Evolutionary conservation across 2,113 vertebrate genomes (phyloP).

Genomic region (Phoxinus phoxinus): DNA sequence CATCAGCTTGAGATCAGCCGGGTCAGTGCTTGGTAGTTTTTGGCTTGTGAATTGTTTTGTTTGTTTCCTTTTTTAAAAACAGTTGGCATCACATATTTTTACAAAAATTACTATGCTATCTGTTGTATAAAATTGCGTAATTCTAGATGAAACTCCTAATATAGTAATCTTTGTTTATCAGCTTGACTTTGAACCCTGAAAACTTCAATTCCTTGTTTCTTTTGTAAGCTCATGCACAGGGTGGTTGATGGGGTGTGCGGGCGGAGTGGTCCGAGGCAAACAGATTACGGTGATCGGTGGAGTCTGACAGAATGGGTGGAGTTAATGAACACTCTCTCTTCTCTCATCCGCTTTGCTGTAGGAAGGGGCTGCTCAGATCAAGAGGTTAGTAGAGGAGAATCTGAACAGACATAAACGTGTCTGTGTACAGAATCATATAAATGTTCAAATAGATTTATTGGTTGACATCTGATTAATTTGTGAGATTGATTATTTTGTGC

Average conservation of each 20-base stretch:
- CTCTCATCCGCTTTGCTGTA: constrained; percentile 76
- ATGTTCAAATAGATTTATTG: background rate
- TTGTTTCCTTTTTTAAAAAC: too few species aligned
- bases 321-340: constrained; percentile 72
- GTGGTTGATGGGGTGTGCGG: constrained; percentile 90
- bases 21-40: background rate
- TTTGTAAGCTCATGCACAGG: constrained; percentile 85
- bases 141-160: background rate
- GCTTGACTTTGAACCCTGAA: background rate
- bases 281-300: constrained; percentile 82
- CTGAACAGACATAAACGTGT: background rate
- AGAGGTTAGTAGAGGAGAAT: constrained; percentile 74
- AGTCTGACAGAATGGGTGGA: constrained; percentile 83
- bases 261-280: constrained; percentile 74
- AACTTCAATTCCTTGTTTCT: background rate
- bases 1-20: background rate
- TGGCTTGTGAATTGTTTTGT: background rate
- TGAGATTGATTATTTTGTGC: constrained; percentile 28
- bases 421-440: background rate
- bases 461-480: background rate
- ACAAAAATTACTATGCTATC: background rate
- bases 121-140: background rate
- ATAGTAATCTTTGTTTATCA: too few species aligned
- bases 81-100: too few species aligned
- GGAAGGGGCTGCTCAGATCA: constrained; percentile 80